Base-by-base conservation (phyloP, 2,888 invertebrate genomes). In the Sturmia bella region DNA sequence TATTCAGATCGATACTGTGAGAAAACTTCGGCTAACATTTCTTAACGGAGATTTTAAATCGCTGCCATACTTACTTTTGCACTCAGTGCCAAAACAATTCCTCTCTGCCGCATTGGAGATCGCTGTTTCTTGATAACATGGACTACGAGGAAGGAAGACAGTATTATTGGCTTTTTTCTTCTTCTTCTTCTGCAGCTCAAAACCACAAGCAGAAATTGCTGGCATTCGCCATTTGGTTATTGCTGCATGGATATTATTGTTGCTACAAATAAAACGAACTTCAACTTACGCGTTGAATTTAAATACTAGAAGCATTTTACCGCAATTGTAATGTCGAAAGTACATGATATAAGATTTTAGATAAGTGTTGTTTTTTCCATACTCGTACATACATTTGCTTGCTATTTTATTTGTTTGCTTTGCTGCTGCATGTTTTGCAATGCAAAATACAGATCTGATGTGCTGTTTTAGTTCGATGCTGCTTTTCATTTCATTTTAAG, bases 321-420 rank as follows among this genome's bases (percentile, higher is more conserved):
- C 89, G 88, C 89, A 89, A 90, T 90, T 90, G 91, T 90, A 89
- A 90, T 89, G 90, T 90, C 90, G 89, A 88, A 89, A 88, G 87
- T 90, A 90, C 90, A 90, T 87, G 90, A 89, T 89, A 89, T 88
- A 88, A 90, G 91, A 90, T 90, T 87, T 84, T 78, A 88, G 90
- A 90, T 90, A 90, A 89, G 88, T 86, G 86, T 85, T 87, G 86
- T 87, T 85, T 86, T 86, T 86, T n/a, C n/a, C n/a, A 87, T 59
- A 39, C 13, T 12, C 11, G 13, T 39, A 45, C 15, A 45, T 15
- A 45, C 3, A 15, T 68, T 48, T 48, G 69, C 7, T 32, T 59
- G 24, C 68, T 66, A 0, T 52, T 54, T 73, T n/a, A n/a, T n/a
- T n/a, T n/a, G n/a, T 3, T 57, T 32, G 27, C 1, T 57, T 48